phyloP scores from a whole-genome alignment of 2,113 vertebrate genomes.

The cattle (Bos taurus) region DNA sequence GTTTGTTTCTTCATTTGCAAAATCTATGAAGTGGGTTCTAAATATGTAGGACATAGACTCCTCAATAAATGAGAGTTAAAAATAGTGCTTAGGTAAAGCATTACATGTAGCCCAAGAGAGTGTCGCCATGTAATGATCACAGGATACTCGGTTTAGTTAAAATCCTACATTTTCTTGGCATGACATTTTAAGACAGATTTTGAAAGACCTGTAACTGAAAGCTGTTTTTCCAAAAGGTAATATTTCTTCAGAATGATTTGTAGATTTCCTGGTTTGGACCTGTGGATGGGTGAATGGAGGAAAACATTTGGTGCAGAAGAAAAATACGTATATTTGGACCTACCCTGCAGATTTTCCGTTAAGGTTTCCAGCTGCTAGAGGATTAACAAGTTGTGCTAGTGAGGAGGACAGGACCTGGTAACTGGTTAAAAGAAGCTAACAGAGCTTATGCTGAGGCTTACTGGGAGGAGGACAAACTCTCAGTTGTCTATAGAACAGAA shows the following conservation, averaged over 20 bases:
- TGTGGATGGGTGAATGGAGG: not conserved
- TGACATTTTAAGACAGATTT: not conserved
- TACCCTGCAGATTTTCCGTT: not conserved
- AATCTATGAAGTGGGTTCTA: not conserved
- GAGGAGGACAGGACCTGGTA: not conserved
- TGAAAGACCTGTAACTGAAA: not conserved
- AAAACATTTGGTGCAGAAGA: not conserved
- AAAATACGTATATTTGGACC: not conserved
- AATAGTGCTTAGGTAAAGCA: not conserved
- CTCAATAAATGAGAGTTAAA: not conserved
- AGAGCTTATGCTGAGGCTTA: not conserved
- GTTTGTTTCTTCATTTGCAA: not conserved
- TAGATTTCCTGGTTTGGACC: not conserved
- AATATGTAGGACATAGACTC: not conserved
- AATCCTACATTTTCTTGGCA: not conserved
- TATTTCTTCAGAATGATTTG: not conserved
- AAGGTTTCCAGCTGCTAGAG: not conserved
- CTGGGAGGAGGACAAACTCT: conserved; percentile 32
- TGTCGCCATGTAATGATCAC: not conserved
- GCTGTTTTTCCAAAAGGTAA: not conserved
- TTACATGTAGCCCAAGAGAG: not conserved
- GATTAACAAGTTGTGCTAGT: not conserved
- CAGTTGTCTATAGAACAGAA: conserved; percentile 44
- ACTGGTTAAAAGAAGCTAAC: conserved; percentile 11
- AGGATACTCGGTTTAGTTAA: not conserved